These are phyloP conservation scores for Allobates femoralis DNA, from an alignment of 2,797 vertebrate genomes.

Conservation along the genomic window DNA sequence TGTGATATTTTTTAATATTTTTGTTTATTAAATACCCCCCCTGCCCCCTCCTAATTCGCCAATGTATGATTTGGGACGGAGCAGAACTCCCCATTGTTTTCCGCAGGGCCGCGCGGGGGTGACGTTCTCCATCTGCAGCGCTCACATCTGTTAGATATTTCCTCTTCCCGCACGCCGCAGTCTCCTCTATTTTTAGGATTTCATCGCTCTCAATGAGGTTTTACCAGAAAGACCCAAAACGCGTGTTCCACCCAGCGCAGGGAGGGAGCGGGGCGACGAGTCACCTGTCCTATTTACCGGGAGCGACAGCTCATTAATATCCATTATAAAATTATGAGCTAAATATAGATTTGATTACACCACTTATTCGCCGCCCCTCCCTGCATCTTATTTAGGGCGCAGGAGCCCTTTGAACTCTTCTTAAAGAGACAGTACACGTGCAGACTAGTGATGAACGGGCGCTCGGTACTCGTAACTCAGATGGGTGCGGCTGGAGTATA, in stretches of 20 bases:
- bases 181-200: slow-evolving; percentile 27
- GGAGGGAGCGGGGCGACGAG: neutral
- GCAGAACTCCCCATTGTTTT: no score
- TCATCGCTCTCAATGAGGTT: neutral
- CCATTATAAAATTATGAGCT: neutral
- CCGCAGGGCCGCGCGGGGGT: no score
- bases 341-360: neutral
- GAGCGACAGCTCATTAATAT: neutral
- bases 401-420: neutral
- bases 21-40: no score
- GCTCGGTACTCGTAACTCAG: no score
- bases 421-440: neutral
- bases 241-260: slow-evolving; percentile 16
- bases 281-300: neutral
- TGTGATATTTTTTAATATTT: no score
- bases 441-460: no score
- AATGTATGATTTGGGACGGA: no score
- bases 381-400: neutral
- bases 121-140: neutral
- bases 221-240: slow-evolving; percentile 1
- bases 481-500: no score
- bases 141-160: slow-evolving; percentile 23
- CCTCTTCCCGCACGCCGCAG: slow-evolving; percentile 3
- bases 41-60: no score
- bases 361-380: neutral